Evolutionary conservation across 2,797 vertebrate genomes (phyloP), one percentile per base, ranked within the genome.

Genomic region (Microctenopoma stevenorrisi): DNA sequence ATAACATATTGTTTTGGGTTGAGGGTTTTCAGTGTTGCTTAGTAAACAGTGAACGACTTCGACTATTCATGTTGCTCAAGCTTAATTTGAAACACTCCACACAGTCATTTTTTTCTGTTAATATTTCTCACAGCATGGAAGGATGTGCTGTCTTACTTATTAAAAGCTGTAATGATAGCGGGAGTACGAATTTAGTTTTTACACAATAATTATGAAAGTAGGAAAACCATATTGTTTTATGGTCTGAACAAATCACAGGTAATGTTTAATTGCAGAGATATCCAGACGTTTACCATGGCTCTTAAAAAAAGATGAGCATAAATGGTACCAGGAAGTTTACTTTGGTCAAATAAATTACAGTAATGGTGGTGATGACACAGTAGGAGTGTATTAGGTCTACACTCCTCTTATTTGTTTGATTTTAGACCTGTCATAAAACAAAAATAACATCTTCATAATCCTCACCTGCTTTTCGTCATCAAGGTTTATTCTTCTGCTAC

Each of bases 51-150:
- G 60, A 63, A 48, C 79, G 68, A 47, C 63, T 71, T 86, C 74
- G 86, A 82, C 83, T 86, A 85, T 84, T 84, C 64, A 66, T 86
- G 71, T 85, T 84, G 83, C 84, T 88, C 75, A 71, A 86, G 72
- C 68, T 78, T 89, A 80, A 91, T 93, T 85, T 65, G 54, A 92
- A 90, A 90, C 88, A 90, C 75, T 30, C 79, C 59, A 48, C 70
- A 16, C 70, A 54, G 22, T 78, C 42, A 54, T 74, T 78, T 64
- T 22, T 67, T 64, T 64, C 65, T 76, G 69, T 67, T 1, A n/a
- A 38, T 50, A 74, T 81, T 69, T 60, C 72, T 81, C 62, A 63
- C 52, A 48, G 72, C 53, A 55, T 52, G 43, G 26, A 73, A 40
- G 30, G 49, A 88, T 48, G 49, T 58, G 40, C 49, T 13, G 40